Evolutionary conservation across 1,140 invertebrate species (phyloP), one percentile per base, ranked within the genome.

Genomic region (Diabrotica undecimpunctata): DNA sequence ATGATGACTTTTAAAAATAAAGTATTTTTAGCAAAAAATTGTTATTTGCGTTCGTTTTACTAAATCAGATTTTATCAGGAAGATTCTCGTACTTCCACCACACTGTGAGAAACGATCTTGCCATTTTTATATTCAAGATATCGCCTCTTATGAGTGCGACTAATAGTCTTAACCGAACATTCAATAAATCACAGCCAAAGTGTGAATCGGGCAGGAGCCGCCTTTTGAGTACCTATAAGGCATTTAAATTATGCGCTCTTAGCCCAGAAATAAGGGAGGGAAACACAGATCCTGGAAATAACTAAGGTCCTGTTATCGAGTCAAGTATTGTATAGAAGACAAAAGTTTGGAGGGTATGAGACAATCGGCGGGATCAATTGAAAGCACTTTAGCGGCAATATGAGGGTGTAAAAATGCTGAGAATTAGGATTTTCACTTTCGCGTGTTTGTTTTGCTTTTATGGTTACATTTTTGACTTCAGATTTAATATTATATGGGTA

Each of bases 261-360:
- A 46, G n/a, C 41, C n/a, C n/a, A 46, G 41, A n/a, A n/a, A 3
- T n/a, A 6, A 46, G n/a, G 41, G n/a, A 46, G 41, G n/a, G 41
- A 46, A n/a, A 46, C 41, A 46, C n/a, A n/a, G n/a, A 46, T 46
- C 8, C 8, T 46, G 41, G 41, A 46, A 46, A 46, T 46, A 46
- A 2, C 41, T 46, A 8, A 8, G 41, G 41, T 46, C 41, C n/a
- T 46, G 41, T 46, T 46, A 46, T 46, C 41, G 41, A 46, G 41
- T 46, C 41, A 46, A 46, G 41, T 6, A 46, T 46, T 46, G n/a
- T 46, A n/a, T 46, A n/a, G n/a, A n/a, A 46, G 41, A 46, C 41
- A 46, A 46, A 46, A 46, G 41, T 46, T 46, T n/a, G n/a, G 41
- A 46, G 41, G 41, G 41, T 46, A n/a, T 46, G 41, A 46, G 41